Evolutionary conservation across 2,888 invertebrate species (phyloP), one percentile per base, ranked within the genome.

Genomic region (Thalpophila matura): DNA sequence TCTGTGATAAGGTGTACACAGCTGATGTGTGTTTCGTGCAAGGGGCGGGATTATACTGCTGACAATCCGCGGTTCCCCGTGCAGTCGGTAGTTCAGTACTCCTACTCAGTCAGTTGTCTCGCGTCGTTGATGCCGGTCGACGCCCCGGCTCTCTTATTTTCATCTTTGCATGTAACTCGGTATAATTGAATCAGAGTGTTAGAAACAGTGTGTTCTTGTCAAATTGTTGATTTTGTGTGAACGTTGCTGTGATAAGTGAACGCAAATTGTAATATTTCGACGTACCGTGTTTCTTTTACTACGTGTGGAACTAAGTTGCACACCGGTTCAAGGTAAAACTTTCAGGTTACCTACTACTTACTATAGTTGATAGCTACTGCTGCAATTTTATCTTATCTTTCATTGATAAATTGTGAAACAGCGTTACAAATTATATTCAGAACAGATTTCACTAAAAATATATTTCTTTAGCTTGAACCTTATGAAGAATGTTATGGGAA

Each of bases 31-130:
- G 46, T 69, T 42, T 37, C 62, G 49, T 51, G 62, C 56, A 78
- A 64, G 79, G 80, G 79, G 79, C 74, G 71, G 79, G 60, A 42
- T 60, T 43, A 43, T 26, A 68, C 65, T 72, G 67, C 65, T 72
- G 67, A 53, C 60, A 62, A 20, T 49, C 55, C 57, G 38, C 62
- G 55, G 43, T 56, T 56, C 66, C 43, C 46, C 35, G 51, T 66
- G 55, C 63, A 68, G 59, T 69, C 64, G 57, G 50, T 46, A 46
- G 63, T 47, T 53, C 59, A 35, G 31, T 43, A 6, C 63, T 57
- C 53, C 53, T 59, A 56, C 71, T 71, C 77, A 78, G 92, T 92
- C 88, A 87, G 89, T 86, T 84, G 85, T 84, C 83, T 84, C 85
- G 86, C 88, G 88, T 81, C 87, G 84, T 69, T 73, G 81, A 54